Conservation (phyloP, 2,797 vertebrate species). For the Cyprinodon diabolis region DNA sequence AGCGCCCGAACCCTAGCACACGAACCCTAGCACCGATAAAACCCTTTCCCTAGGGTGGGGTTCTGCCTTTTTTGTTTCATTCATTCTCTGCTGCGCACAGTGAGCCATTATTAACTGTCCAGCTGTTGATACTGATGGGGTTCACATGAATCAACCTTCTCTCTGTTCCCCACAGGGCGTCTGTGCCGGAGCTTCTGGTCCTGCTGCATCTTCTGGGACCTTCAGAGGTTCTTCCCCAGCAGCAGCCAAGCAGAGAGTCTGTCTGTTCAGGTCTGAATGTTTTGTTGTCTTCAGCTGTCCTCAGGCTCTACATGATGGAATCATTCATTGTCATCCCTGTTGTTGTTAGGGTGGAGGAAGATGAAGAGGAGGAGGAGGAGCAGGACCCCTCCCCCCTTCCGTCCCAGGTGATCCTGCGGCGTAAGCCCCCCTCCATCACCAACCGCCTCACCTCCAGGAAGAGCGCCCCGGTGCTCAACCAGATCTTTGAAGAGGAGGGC, state of each 20-base stretch:
- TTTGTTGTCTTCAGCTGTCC: neutral
- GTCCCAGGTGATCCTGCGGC: constrained; percentile 89
- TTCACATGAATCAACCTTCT: neutral
- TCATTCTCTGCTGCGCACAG: too few relatives aligned
- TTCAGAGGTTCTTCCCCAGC: constrained; percentile 54
- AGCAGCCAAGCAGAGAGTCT: constrained; percentile 83
- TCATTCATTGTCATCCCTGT: neutral
- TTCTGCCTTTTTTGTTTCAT: too few relatives aligned
- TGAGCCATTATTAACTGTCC: too few relatives aligned
- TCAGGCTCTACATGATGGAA: too few relatives aligned
- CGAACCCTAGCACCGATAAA: too few relatives aligned
- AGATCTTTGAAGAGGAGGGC: constrained; percentile 97
- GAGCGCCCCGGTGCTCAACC: constrained; percentile 96
- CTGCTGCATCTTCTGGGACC: constrained; percentile 73
- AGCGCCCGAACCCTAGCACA: too few relatives aligned
- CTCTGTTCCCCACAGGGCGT: constrained; percentile 57
- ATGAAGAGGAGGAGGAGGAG: constrained; percentile 97
- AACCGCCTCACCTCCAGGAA: constrained; percentile 96
- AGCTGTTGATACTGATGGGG: too few relatives aligned
- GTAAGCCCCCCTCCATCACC: constrained; percentile 93
- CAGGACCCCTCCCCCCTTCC: constrained; percentile 86
- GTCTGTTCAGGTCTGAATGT: constrained; percentile 83
- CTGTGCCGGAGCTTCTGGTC: constrained; percentile 45
- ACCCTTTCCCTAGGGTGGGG: too few relatives aligned
- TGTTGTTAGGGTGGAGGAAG: constrained; percentile 87